Base-by-base conservation (phyloP, 1,140 invertebrate species). In the Pachypsylla venusta region DNA sequence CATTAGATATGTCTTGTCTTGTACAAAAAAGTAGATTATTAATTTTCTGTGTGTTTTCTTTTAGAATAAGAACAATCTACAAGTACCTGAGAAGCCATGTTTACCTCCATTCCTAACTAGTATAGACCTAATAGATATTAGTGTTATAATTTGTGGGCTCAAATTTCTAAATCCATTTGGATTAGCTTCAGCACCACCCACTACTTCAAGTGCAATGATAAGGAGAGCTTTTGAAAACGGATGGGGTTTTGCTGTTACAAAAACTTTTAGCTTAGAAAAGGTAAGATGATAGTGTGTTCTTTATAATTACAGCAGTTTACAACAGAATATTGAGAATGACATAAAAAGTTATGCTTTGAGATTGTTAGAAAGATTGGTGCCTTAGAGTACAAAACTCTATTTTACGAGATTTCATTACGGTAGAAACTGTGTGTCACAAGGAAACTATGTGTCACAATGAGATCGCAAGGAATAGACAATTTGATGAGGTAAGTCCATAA, bases 151-250 rank as follows among this genome's bases (percentile, higher is more conserved):
- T 61, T 97, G 93, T 71, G 93, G 93, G 0, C 70, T 98, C 1
- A 86, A 83, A 67, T 99, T 98, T 70, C 83, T 87, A 69, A 98
- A 98, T 76, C 95, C 96, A 0, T 98, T 97, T 70, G 96, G 96
- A 0, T 71, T 99, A 39, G 96, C 96, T 13, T 96, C 92, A 30
- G 96, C 96, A 1, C 92, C 96, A 14, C 95, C 95, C 0, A 90
- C 92, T 1, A 99, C 95, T 14, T 84, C 85, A 53, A 83, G 86
- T 19, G 81, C 93, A 0, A 99, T 99, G 96, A 97, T 98, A 30
- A 72, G 93, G 7, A 73, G 93, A 63, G 86, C 88, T 19, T 98
- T 98, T 69, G 82, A 97, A 73, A 86, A 90, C 64, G 95, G 96
- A 1, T 99, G 96, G 96, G 89, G 81, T 2, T 99, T 95, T 70